These are phyloP conservation scores for Coenonympha glycerion DNA, from an alignment of 2,888 invertebrate genomes.

Conservation along the genomic window DNA sequence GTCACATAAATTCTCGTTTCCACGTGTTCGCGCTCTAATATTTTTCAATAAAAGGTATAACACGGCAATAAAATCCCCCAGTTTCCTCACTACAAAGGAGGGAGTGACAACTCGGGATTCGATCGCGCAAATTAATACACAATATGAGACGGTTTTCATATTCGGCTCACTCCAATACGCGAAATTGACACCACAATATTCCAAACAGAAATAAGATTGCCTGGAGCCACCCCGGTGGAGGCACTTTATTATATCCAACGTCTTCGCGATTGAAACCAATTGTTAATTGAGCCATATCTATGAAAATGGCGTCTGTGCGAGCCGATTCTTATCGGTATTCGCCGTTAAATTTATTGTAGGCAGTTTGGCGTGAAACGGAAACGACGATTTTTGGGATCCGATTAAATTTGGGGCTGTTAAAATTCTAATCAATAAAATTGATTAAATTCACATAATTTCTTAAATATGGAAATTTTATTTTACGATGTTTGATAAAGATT, in stretches of 20 bases:
- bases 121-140: slow-evolving; percentile 57
- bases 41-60: slow-evolving; percentile 19
- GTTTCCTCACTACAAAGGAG: slow-evolving; percentile 28
- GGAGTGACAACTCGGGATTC: slow-evolving; percentile 37
- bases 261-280: slow-evolving; percentile 75
- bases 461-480: too few species aligned
- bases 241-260: slow-evolving; percentile 71
- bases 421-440: slow-evolving; percentile 28
- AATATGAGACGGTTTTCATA: slow-evolving; percentile 59
- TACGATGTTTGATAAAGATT: too few species aligned
- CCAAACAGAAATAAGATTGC: slow-evolving; percentile 75
- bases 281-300: slow-evolving; percentile 77
- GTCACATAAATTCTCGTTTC: slow-evolving; percentile 11
- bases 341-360: slow-evolving; percentile 67
- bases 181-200: slow-evolving; percentile 76
- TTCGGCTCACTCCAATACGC: slow-evolving; percentile 69
- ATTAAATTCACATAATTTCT: background rate
- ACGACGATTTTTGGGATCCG: slow-evolving; percentile 45
- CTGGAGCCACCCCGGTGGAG: slow-evolving; percentile 56
- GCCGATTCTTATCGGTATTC: slow-evolving; percentile 71
- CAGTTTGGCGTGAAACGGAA: slow-evolving; percentile 52
- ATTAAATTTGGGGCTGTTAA: slow-evolving; percentile 38
- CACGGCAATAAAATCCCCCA: slow-evolving; percentile 26
- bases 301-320: slow-evolving; percentile 70
- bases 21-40: slow-evolving; percentile 9